These are phyloP conservation scores for Drosophila gaucha DNA, from an alignment of 2,888 invertebrate genomes.

Conservation along the genomic window DNA sequence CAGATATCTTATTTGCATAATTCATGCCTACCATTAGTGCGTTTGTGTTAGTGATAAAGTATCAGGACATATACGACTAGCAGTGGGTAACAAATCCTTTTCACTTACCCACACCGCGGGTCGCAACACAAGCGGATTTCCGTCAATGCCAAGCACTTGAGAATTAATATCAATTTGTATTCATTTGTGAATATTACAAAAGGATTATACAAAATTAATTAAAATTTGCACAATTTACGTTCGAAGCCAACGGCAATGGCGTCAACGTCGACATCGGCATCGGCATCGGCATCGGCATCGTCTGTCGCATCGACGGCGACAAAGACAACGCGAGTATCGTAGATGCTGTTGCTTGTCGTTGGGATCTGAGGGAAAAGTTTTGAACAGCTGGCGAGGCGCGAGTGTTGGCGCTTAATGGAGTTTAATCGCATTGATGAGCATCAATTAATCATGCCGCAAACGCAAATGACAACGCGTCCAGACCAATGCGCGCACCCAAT, in stretches of 20 bases:
- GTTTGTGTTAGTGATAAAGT: constrained; percentile 24
- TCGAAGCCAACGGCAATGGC: constrained; percentile 16
- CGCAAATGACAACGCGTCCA: constrained; percentile 52
- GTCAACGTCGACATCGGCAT: neutral
- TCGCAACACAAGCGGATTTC: constrained; percentile 58
- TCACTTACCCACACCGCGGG: constrained; percentile 40
- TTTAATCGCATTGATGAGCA: constrained; percentile 78
- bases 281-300: constrained; percentile 1
- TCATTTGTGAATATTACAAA: constrained; percentile 79
- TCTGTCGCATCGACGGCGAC: constrained; percentile 4
- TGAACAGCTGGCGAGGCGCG: constrained; percentile 53
- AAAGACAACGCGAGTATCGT: constrained; percentile 12
- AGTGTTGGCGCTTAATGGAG: constrained; percentile 73
- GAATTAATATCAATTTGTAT: constrained; percentile 79
- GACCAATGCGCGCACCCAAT: constrained; percentile 32
- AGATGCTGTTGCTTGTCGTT: constrained; percentile 29
- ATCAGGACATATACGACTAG: constrained; percentile 14
- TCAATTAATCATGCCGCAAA: constrained; percentile 77
- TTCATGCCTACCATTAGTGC: constrained; percentile 58
- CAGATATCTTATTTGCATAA: constrained; percentile 65
- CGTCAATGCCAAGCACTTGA: constrained; percentile 66
- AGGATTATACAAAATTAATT: constrained; percentile 77
- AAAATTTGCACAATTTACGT: constrained; percentile 69
- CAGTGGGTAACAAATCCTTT: constrained; percentile 50
- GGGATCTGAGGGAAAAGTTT: constrained; percentile 58